A percentile compares a stretch with the other conserved stretches of the same genome.
Conservation (phyloP, 2,113 vertebrate species). For the Aythya baeri region DNA sequence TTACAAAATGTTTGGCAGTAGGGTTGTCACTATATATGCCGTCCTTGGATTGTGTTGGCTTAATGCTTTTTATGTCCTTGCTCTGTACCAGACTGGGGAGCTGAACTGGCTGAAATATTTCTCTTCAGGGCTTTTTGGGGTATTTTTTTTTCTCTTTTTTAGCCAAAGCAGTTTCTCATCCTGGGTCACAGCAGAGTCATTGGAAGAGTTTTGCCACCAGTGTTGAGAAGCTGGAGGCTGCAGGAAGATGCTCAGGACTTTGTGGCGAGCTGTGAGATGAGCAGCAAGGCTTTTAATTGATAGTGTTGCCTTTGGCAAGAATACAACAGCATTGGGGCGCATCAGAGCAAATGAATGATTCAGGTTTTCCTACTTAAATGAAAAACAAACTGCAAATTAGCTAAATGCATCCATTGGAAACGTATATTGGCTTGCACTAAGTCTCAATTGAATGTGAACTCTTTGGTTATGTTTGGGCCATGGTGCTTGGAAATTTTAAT, state of each 20-base stretch:
- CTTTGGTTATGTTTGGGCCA: not conserved
- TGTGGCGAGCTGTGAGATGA: not conserved
- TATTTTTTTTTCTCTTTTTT: not conserved
- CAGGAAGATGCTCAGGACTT: not conserved
- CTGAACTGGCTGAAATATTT: not conserved
- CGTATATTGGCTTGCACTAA: constrained; percentile 8
- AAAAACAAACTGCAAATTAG: not conserved
- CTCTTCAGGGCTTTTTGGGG: not conserved
- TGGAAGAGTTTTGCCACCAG: not conserved
- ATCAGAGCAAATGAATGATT: not conserved
- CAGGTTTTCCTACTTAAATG: not conserved
- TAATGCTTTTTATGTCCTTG: not conserved
- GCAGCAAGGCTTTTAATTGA: not conserved
- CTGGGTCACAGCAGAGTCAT: not conserved
- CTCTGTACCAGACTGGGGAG: not conserved
- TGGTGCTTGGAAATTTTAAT: not conserved
- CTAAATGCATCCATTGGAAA: not conserved
- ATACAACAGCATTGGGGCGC: not conserved
- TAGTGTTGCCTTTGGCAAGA: not conserved
- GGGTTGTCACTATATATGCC: not conserved
- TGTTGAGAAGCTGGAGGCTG: not conserved
- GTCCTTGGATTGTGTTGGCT: not conserved
- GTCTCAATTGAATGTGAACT: not conserved
- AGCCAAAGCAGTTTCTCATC: not conserved
- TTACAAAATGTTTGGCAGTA: not conserved